phyloP scores from a whole-genome alignment of 1,140 invertebrate species.

The Oncopodura yosiiana region DNA sequence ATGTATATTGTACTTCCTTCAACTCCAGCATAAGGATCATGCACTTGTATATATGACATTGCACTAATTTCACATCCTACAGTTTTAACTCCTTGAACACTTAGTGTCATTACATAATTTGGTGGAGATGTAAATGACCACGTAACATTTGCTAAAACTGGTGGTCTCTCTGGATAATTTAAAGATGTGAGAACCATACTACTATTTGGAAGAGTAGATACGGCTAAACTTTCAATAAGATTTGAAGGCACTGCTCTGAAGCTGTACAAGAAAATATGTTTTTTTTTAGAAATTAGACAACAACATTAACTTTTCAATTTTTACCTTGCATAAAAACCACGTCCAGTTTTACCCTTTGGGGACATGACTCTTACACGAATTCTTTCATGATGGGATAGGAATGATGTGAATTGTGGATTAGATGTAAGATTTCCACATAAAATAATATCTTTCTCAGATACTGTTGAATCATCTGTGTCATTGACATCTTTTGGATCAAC shows the following conservation, averaged over 20 bases:
- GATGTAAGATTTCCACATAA: conserved; percentile 34
- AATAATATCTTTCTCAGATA: conserved; percentile 17
- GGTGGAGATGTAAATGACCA: conserved; percentile 48
- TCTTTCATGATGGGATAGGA: conserved; percentile 49
- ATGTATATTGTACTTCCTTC: conserved; percentile 56
- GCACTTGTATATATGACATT: conserved; percentile 47
- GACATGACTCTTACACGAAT: conserved; percentile 45
- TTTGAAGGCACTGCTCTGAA: conserved; percentile 29
- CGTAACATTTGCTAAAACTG: conserved; percentile 44
- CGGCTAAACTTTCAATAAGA: conserved; percentile 18
- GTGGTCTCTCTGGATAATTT: conserved; percentile 47
- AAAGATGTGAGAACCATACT: conserved; percentile 37
- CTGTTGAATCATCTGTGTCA: neutral
- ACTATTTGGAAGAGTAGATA: conserved; percentile 21
- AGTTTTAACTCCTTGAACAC: conserved; percentile 12
- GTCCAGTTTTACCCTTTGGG: conserved; percentile 20
- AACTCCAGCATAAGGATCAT: conserved; percentile 54
- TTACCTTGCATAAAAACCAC: conserved; percentile 31
- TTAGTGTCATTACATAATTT: conserved; percentile 45
- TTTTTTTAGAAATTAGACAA: no score
- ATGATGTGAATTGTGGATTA: conserved; percentile 38
- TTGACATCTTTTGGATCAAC: conserved; percentile 42
- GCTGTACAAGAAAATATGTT: no score
- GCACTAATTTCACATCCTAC: conserved; percentile 26
- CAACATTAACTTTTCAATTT: no score